A percentile compares a stretch with the other conserved stretches of the same genome.
These are phyloP conservation scores for Leptinotarsa lineolata DNA, from an alignment of 1,140 invertebrate genomes.

Conservation along the genomic window DNA sequence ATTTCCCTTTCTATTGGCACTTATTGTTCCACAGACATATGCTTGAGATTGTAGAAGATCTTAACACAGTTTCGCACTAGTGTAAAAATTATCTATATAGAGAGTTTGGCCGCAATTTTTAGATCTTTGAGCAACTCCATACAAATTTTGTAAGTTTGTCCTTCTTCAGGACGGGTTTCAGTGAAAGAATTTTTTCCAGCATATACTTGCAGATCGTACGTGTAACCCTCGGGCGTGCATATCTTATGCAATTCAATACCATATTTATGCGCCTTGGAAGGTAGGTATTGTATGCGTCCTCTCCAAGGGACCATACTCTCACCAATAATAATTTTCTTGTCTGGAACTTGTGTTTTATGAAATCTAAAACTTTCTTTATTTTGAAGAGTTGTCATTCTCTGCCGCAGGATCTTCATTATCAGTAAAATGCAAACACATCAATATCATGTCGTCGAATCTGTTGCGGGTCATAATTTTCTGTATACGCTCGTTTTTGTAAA, in stretches of 20 bases:
- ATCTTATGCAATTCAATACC: slow-evolving; percentile 54
- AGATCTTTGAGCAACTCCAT: not conserved
- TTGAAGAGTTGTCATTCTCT: not conserved
- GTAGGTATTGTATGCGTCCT: slow-evolving; percentile 34
- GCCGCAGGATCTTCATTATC: not conserved
- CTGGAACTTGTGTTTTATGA: not conserved
- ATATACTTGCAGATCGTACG: slow-evolving; percentile 49
- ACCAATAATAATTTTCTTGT: slow-evolving; percentile 39
- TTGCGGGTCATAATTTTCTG: no score
- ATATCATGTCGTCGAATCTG: no score
- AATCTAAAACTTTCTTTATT: not conserved
- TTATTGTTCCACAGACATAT: no score
- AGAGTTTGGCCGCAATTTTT: no score
- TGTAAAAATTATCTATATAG: no score
- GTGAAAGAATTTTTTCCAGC: slow-evolving; percentile 39
- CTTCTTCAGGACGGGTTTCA: not conserved
- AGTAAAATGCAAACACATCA: not conserved
- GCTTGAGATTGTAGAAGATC: no score
- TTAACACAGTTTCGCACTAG: no score
- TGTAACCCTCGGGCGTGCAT: slow-evolving; percentile 46
- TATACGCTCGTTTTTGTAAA: no score
- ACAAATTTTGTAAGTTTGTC: not conserved
- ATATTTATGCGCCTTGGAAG: slow-evolving; percentile 28
- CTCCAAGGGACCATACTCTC: slow-evolving; percentile 50
- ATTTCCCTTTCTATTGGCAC: no score